Percentiles rank a stretch among this genome's conserved stretches.
Evolutionary conservation across 2,797 vertebrate species (phyloP).

Genomic region (Columba guinea): DNA sequence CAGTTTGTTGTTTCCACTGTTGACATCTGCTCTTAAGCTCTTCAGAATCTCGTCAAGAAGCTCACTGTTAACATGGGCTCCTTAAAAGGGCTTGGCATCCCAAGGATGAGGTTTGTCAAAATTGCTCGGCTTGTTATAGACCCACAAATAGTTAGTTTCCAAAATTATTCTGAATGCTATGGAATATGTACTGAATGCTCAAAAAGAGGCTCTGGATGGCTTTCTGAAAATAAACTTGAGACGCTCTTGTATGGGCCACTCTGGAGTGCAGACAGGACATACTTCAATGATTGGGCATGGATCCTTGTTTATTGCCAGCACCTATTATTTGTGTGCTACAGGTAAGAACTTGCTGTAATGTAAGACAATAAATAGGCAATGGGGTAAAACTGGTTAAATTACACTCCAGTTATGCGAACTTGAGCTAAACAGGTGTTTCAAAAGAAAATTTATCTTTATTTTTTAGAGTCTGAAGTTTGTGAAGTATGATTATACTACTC

Average conservation of each 20-base stretch:
- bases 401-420: background rate
- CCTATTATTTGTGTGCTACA: background rate
- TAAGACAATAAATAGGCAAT: background rate
- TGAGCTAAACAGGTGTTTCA: background rate
- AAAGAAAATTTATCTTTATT: background rate
- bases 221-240: background rate
- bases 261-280: background rate
- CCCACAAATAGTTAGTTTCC: background rate
- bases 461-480: background rate
- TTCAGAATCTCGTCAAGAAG: background rate
- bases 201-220: background rate
- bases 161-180: background rate
- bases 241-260: background rate
- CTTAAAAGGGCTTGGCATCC: background rate
- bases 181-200: background rate
- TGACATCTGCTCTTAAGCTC: background rate
- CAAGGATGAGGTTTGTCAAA: background rate
- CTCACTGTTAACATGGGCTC: background rate
- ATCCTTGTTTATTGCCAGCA: background rate
- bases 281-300: background rate
- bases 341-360: background rate
- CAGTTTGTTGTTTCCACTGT: background rate
- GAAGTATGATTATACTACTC: background rate
- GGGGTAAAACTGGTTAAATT: background rate
- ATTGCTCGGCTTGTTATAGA: background rate